phyloP scores from a whole-genome alignment of 2,797 vertebrate species.

The Brachyrhaphis roseni region DNA sequence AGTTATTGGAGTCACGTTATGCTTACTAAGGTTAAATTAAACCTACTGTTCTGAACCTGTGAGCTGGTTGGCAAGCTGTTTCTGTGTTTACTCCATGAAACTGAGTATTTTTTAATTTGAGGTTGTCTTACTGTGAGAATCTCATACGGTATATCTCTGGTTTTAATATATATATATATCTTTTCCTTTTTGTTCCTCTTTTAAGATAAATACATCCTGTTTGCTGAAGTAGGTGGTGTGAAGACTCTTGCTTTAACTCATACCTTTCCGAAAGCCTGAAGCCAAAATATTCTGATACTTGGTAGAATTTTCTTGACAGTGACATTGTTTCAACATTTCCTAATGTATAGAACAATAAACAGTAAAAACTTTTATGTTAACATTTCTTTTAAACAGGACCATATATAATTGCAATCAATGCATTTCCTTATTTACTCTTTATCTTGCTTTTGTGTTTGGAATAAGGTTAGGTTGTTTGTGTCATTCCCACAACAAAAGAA shows the following conservation, averaged over 20 bases:
- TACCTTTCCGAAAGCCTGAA: not conserved
- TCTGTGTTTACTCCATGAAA: not conserved
- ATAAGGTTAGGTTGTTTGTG: not conserved
- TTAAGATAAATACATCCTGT: not conserved
- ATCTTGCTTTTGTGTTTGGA: not conserved
- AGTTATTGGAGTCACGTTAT: not conserved
- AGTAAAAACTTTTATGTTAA: not conserved
- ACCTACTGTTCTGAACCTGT: not conserved
- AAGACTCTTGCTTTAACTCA: not conserved
- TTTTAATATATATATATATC: not conserved
- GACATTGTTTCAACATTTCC: not conserved
- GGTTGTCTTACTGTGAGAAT: not conserved
- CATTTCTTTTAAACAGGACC: not conserved
- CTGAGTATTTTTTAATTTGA: not conserved
- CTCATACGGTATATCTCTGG: too few relatives aligned
- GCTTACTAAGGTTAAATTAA: not conserved
- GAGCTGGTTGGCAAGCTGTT: not conserved
- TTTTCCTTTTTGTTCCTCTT: not conserved
- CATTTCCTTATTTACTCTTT: not conserved
- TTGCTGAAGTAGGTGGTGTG: not conserved
- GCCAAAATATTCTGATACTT: not conserved
- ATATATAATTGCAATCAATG: not conserved
- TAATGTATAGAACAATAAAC: not conserved
- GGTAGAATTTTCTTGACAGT: not conserved
- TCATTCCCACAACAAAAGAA: not conserved